A percentile compares a stretch with the other conserved stretches of the same genome.
phyloP scores from a whole-genome alignment of 2,888 invertebrate genomes.

The Pteria penguin region DNA sequence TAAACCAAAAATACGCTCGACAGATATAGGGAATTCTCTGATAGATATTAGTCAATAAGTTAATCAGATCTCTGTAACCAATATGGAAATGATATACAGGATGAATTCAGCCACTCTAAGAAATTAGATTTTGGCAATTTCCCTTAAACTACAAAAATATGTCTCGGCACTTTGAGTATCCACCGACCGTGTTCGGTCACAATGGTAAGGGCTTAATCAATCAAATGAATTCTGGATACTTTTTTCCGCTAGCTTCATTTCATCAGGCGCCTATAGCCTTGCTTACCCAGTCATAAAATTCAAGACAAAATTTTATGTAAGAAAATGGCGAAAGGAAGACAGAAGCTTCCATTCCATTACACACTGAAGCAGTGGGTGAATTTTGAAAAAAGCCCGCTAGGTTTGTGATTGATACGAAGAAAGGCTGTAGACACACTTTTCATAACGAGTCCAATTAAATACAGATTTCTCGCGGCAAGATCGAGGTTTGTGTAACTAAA shows the following conservation, averaged over 20 bases:
- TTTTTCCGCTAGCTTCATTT: neutral
- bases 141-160: neutral
- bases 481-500: neutral
- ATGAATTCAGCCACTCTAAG: neutral
- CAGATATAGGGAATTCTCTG: too few relatives aligned
- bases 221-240: neutral
- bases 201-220: neutral
- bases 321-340: neutral
- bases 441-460: neutral
- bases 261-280: neutral
- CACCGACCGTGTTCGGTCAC: neutral
- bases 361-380: too few relatives aligned
- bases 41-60: too few relatives aligned
- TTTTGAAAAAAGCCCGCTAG: neutral
- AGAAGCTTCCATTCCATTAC: neutral
- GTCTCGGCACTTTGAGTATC: neutral
- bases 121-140: neutral
- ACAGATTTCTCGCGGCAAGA: neutral
- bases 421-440: neutral
- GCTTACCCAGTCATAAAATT: neutral
- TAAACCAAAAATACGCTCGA: too few relatives aligned
- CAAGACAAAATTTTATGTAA: neutral
- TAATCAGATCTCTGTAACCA: too few relatives aligned
- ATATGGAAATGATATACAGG: neutral
- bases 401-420: too few relatives aligned